Conservation (phyloP, 2,113 vertebrate genomes). For the Vombatus ursinus region DNA sequence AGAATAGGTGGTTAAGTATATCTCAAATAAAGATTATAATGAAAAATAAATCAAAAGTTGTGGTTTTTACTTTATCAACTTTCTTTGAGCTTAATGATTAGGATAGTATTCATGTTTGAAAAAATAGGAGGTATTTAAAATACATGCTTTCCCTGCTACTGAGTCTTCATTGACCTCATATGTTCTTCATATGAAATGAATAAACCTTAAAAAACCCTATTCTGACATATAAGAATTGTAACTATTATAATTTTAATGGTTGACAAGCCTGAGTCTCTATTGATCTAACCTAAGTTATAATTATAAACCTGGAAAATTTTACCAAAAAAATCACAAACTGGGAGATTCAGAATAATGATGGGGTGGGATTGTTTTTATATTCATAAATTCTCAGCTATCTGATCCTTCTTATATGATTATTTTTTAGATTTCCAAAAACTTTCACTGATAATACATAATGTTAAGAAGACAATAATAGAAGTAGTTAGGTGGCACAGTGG, state of each 20-base stretch:
- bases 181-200: neutral
- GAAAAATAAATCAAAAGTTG: neutral
- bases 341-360: neutral
- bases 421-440: neutral
- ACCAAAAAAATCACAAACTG: neutral
- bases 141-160: neutral
- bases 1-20: neutral
- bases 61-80: neutral
- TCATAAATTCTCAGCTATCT: neutral
- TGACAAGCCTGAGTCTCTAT: neutral
- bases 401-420: neutral
- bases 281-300: neutral
- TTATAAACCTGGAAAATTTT: neutral
- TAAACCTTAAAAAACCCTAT: neutral
- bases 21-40: neutral
- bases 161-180: neutral
- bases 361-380: neutral
- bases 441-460: neutral
- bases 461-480: neutral
- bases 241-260: neutral
- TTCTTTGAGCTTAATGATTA: neutral
- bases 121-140: neutral
- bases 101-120: neutral
- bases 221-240: neutral
- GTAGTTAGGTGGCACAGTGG: neutral